phyloP scores from a whole-genome alignment of 1,140 invertebrate genomes.

The Diploscapter pachys region DNA sequence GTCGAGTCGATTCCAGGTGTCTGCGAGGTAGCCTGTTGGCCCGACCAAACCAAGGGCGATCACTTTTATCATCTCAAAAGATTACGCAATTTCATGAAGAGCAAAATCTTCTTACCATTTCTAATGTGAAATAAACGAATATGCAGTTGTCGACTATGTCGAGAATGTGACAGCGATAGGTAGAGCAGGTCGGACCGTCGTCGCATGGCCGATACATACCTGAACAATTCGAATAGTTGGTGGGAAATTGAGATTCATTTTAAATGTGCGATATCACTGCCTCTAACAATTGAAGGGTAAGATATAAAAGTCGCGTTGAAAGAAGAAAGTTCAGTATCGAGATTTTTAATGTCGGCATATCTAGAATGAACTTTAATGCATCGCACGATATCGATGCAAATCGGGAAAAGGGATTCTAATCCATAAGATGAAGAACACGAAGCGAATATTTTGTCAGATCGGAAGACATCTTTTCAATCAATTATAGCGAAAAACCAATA shows the following conservation, averaged over 20 bases:
- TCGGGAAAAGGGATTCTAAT: too few species aligned
- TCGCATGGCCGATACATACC: slow-evolving; percentile 95
- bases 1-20: slow-evolving; percentile 92
- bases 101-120: slow-evolving; percentile 57
- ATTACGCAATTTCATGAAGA: slow-evolving; percentile 2
- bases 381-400: too few species aligned
- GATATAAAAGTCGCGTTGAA: neutral
- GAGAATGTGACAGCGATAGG: slow-evolving; percentile 85
- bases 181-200: slow-evolving; percentile 75
- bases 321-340: neutral
- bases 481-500: too few species aligned
- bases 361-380: too few species aligned
- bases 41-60: slow-evolving; percentile 96
- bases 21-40: slow-evolving; percentile 86
- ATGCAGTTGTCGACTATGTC: slow-evolving; percentile 96
- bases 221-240: neutral
- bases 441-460: too few species aligned
- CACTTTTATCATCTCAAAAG: slow-evolving; percentile 85
- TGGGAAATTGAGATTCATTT: too few species aligned
- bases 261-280: too few species aligned
- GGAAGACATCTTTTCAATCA: too few species aligned
- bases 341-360: too few species aligned
- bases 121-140: slow-evolving; percentile 88
- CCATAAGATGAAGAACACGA: too few species aligned
- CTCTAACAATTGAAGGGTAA: too few species aligned